These are phyloP conservation scores for Galerucella nymphaeae DNA, from an alignment of 2,888 invertebrate genomes.

Conservation along the genomic window DNA sequence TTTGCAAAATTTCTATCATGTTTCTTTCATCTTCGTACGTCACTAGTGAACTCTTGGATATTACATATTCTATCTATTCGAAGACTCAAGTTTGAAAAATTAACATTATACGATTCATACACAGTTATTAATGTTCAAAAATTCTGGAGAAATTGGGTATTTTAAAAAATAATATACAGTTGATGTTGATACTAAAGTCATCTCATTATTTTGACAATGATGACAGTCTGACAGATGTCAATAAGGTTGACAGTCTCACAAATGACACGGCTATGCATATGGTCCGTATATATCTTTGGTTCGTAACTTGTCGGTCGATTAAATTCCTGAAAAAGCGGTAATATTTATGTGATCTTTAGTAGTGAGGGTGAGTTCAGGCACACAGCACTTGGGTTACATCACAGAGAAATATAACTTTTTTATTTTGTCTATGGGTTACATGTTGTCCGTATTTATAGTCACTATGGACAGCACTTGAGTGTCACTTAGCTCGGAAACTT, in stretches of 20 bases:
- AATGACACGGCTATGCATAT: no score
- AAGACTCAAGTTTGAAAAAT: background rate
- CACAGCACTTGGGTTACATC: no score
- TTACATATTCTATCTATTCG: conserved; percentile 16
- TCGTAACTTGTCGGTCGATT: no score
- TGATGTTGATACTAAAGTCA: conserved; percentile 2
- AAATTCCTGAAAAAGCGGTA: no score
- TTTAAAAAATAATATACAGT: conserved; percentile 12
- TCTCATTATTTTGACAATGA: conserved; percentile 30
- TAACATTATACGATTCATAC: conserved; percentile 16
- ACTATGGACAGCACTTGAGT: no score
- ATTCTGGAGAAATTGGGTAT: conserved; percentile 5
- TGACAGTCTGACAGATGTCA: conserved; percentile 26
- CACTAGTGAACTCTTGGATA: conserved; percentile 24
- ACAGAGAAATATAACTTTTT: no score
- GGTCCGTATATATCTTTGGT: no score
- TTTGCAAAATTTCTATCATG: conserved; percentile 85
- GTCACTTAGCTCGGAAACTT: no score
- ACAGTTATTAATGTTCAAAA: background rate
- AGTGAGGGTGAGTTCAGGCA: no score
- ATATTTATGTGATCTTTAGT: no score
- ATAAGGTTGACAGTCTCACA: background rate
- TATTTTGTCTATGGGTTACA: no score
- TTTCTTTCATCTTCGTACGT: conserved; percentile 40
- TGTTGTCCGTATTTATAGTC: no score